A percentile compares a stretch with the other conserved stretches of the same genome.
Evolutionary conservation across 2,113 vertebrate genomes (phyloP).

Genomic region (Hippocampus zosterae): DNA sequence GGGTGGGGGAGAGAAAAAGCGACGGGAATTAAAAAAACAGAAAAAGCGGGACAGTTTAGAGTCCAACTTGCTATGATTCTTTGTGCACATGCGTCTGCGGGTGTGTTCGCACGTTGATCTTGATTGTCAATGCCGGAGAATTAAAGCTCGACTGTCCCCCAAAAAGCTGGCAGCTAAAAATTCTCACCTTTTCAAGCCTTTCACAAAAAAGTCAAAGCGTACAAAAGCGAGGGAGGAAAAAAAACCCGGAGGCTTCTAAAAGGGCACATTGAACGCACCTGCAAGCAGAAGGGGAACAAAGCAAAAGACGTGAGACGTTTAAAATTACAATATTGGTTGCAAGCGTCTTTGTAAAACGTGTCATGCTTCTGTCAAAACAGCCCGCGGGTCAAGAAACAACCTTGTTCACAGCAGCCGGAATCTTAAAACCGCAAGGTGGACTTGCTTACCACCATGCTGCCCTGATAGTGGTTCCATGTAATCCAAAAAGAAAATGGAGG

Average conservation of each 20-base stretch:
- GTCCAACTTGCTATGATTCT: conserved; percentile 35
- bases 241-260: conserved; percentile 69
- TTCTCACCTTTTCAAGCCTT: conserved; percentile 68
- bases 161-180: conserved; percentile 70
- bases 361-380: no score
- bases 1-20: conserved; percentile 25
- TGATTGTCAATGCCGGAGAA: conserved; percentile 83
- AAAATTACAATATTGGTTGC: no score
- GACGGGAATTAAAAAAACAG: conserved; percentile 21
- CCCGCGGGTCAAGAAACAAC: no score
- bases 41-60: conserved; percentile 16
- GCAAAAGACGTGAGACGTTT: neutral
- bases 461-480: no score
- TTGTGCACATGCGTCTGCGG: conserved; percentile 5
- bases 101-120: conserved; percentile 58
- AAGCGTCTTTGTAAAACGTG: no score
- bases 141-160: conserved; percentile 70
- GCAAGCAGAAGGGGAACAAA: conserved; percentile 47
- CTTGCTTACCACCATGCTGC: no score
- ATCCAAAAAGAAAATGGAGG: neutral
- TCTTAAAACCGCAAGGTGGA: no score
- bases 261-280: conserved; percentile 71
- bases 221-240: conserved; percentile 62
- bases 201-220: conserved; percentile 63
- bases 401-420: no score